These are phyloP conservation scores for Drosophila lacteicornis DNA, from an alignment of 1,140 invertebrate genomes.

Conservation along the genomic window DNA sequence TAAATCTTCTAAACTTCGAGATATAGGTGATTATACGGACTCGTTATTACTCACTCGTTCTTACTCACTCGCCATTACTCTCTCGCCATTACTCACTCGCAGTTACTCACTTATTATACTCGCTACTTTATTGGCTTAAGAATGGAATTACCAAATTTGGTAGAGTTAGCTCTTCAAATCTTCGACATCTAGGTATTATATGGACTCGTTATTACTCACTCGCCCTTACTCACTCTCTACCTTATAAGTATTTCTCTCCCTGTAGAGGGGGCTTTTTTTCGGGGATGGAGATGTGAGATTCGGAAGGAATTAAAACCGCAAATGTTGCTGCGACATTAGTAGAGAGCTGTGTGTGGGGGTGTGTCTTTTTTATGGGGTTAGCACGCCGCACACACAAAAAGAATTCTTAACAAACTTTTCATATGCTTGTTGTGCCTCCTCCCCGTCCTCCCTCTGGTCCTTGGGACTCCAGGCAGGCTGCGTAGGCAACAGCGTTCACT, in stretches of 20 bases:
- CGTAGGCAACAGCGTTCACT: slow-evolving; percentile 26
- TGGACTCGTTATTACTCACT: too few species aligned
- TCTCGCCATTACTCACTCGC: too few species aligned
- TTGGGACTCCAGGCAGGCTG: neutral
- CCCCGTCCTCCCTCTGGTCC: neutral
- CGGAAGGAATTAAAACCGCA: slow-evolving; percentile 77
- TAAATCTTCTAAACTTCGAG: too few species aligned
- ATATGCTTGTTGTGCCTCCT: slow-evolving; percentile 71
- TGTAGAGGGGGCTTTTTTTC: neutral
- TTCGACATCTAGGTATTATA: too few species aligned
- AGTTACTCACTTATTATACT: too few species aligned
- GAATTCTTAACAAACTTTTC: slow-evolving; percentile 80
- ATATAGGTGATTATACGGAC: too few species aligned
- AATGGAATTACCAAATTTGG: too few species aligned
- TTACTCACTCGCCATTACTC: too few species aligned
- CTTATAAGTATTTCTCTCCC: neutral
- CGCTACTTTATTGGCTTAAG: too few species aligned
- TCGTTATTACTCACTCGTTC: too few species aligned
- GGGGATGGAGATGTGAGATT: slow-evolving; percentile 7
- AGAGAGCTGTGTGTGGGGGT: slow-evolving; percentile 53
- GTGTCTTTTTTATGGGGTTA: slow-evolving; percentile 38
- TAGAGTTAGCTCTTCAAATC: too few species aligned
- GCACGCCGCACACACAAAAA: slow-evolving; percentile 61
- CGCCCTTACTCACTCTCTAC: too few species aligned
- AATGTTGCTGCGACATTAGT: slow-evolving; percentile 80